A percentile compares a stretch with the other conserved stretches of the same genome.
Conservation (phyloP, 2,113 vertebrate species). For the Eulacestoma nigropectus region DNA sequence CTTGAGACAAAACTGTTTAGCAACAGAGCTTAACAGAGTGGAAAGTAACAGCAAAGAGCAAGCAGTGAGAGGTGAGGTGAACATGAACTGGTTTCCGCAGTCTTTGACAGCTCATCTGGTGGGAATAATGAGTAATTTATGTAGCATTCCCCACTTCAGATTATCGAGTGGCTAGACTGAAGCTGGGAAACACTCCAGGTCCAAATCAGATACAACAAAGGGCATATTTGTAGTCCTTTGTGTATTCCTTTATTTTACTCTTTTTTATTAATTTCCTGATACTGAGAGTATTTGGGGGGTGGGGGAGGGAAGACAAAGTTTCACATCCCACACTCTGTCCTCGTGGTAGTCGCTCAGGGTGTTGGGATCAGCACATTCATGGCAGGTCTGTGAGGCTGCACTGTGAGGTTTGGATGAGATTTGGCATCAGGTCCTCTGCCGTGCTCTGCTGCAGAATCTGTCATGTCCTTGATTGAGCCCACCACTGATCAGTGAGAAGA, state of each 20-base stretch:
- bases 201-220: constrained; percentile 48
- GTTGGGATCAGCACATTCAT: not conserved
- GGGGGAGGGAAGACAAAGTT: not conserved
- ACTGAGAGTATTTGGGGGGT: not conserved
- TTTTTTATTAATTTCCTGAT: constrained; percentile 62
- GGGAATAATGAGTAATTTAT: constrained; percentile 61
- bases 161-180: constrained; percentile 49
- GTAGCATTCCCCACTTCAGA: constrained; percentile 35
- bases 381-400: not conserved
- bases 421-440: not conserved
- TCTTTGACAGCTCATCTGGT: constrained; percentile 49
- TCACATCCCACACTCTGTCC: not conserved
- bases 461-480: not conserved
- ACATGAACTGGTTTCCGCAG: constrained; percentile 24
- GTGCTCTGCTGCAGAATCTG: accelerated
- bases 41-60: not conserved
- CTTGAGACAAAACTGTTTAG: constrained; percentile 1
- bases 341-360: not conserved
- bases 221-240: constrained; percentile 41
- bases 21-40: not conserved
- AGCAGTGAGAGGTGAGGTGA: constrained; percentile 16
- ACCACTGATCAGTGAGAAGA: not conserved
- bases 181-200: constrained; percentile 54
- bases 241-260: constrained; percentile 39
- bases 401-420: not conserved